Evolutionary conservation across 2,113 vertebrate genomes (phyloP).

Genomic region (Nothocercus julius): DNA sequence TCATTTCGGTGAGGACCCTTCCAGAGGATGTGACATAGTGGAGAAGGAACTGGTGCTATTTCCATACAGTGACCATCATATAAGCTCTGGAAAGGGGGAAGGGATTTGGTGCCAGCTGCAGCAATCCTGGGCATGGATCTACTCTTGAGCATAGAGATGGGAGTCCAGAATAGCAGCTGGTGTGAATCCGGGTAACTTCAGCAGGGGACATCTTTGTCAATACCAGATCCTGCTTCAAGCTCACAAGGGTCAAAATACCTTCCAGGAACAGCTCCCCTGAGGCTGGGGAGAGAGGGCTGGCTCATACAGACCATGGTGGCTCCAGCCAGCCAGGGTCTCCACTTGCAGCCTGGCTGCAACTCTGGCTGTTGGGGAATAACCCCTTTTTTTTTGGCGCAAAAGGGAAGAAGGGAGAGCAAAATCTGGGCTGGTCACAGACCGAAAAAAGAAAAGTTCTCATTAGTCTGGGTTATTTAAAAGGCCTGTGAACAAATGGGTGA

Average conservation of each 20-base stretch:
- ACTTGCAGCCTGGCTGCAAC: neutral
- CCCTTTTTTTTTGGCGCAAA: too few species aligned
- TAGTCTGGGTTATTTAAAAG: neutral
- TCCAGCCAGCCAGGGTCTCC: too few species aligned
- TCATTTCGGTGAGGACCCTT: neutral
- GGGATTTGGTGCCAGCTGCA: neutral
- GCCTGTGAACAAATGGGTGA: neutral
- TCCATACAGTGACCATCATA: fast-evolving
- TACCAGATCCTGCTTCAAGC: neutral
- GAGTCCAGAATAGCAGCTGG: neutral
- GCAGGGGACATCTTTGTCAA: neutral
- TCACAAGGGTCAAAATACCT: neutral
- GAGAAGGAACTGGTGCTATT: neutral
- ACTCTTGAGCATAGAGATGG: neutral
- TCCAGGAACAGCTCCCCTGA: neutral
- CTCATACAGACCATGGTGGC: neutral
- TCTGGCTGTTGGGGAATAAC: neutral
- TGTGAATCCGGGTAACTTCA: neutral
- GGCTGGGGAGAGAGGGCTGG: neutral
- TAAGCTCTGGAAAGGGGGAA: neutral
- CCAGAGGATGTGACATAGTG: too few species aligned
- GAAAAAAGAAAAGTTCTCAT: neutral
- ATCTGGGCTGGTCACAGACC: neutral
- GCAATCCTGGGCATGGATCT: neutral
- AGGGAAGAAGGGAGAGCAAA: neutral